phyloP scores from a whole-genome alignment of 2,797 vertebrate genomes.

The Lates japonicus region DNA sequence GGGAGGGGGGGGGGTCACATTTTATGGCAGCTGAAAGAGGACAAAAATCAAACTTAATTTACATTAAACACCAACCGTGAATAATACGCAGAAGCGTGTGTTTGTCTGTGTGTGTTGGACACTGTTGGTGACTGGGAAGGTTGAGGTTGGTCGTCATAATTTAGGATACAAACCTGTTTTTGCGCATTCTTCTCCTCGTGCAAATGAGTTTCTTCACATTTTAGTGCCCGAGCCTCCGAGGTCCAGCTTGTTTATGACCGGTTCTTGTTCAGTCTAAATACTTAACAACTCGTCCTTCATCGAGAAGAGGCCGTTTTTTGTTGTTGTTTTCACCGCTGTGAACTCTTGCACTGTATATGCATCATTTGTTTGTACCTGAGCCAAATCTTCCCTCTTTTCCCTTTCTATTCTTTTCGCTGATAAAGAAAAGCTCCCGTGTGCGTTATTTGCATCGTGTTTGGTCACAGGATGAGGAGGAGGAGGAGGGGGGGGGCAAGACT shows the following conservation, averaged over 20 bases:
- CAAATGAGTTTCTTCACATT: constrained; percentile 37
- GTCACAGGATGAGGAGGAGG: constrained; percentile 38
- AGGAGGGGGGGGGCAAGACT: constrained; percentile 8
- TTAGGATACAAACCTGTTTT: constrained; percentile 10
- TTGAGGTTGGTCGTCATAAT: constrained; percentile 14
- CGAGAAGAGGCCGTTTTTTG: constrained; percentile 4
- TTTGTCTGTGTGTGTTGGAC: neutral
- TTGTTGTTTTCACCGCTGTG: constrained; percentile 16
- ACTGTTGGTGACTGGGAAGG: neutral
- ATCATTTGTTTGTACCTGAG: constrained; percentile 62
- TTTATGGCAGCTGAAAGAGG: constrained; percentile 22
- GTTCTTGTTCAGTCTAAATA: constrained; percentile 49
- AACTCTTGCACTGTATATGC: constrained; percentile 55
- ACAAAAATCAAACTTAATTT: constrained; percentile 38
- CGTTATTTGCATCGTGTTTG: constrained; percentile 69
- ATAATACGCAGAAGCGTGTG: constrained; percentile 6
- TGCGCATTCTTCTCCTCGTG: constrained; percentile 10
- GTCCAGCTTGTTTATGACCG: constrained; percentile 57
- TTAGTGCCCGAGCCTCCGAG: constrained; percentile 39
- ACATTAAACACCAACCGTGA: constrained; percentile 31
- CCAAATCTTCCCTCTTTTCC: constrained; percentile 39
- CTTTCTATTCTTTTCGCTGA: constrained; percentile 53
- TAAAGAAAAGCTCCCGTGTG: constrained; percentile 58
- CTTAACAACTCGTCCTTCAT: constrained; percentile 46
- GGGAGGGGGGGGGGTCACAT: neutral